Evolutionary conservation across 2,113 vertebrate species (phyloP).

Genomic region (chimpanzee (Pan troglodytes)): NHGRI_mPanTro3-v2.1_pri NC_072398.2:117774001-117774500

Average conservation of each 20-base stretch:
- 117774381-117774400: neutral
- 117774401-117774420: neutral
- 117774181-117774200: neutral
- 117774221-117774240: neutral
- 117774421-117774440: neutral
- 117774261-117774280: neutral
- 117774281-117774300: neutral
- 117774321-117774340: neutral
- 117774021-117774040: neutral
- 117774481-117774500: neutral
- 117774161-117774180: neutral
- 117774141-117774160: neutral
- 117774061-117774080: neutral
- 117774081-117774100: neutral
- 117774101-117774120: neutral
- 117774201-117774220: neutral
- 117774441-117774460: neutral
- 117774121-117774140: neutral
- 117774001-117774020: neutral
- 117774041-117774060: neutral
- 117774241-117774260: neutral
- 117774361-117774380: neutral
- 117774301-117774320: neutral
- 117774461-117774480: neutral
- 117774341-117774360: neutral